phyloP scores from a whole-genome alignment of 2,113 vertebrate species.

The Labrus mixtus region DNA sequence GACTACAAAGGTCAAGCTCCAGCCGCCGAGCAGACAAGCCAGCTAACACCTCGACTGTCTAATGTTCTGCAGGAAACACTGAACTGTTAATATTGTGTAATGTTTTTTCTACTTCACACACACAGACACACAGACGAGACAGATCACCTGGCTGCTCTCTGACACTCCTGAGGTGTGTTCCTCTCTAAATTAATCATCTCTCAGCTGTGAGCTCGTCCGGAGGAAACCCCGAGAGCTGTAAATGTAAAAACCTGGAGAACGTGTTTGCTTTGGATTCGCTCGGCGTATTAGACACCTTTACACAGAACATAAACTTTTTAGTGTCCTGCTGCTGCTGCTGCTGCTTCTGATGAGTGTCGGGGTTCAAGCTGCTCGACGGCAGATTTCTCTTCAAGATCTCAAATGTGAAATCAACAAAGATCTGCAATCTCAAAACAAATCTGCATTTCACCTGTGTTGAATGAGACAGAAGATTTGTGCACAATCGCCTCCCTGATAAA shows the following conservation, averaged over 20 bases:
- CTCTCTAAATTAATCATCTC: background rate
- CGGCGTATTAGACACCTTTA: background rate
- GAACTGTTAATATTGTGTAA: background rate
- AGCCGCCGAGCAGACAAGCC: no score
- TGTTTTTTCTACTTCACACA: background rate
- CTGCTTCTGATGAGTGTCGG: background rate
- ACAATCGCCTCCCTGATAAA: background rate
- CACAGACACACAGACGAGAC: no score
- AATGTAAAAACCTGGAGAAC: background rate
- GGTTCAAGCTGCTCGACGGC: background rate
- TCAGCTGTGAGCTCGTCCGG: background rate
- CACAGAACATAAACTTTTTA: background rate
- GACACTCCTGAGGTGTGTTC: background rate
- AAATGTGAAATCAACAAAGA: background rate
- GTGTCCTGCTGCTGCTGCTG: background rate
- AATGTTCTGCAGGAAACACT: no score
- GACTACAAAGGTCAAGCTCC: no score
- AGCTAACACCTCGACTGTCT: no score
- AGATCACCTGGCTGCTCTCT: no score
- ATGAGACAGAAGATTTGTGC: background rate
- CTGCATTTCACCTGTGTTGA: background rate
- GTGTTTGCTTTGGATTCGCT: constrained; percentile 3
- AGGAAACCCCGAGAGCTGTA: background rate
- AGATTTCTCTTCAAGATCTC: background rate
- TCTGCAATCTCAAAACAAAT: no score